phyloP scores from a whole-genome alignment of 2,113 vertebrate species.

The Callospermophilus lateralis region DNA sequence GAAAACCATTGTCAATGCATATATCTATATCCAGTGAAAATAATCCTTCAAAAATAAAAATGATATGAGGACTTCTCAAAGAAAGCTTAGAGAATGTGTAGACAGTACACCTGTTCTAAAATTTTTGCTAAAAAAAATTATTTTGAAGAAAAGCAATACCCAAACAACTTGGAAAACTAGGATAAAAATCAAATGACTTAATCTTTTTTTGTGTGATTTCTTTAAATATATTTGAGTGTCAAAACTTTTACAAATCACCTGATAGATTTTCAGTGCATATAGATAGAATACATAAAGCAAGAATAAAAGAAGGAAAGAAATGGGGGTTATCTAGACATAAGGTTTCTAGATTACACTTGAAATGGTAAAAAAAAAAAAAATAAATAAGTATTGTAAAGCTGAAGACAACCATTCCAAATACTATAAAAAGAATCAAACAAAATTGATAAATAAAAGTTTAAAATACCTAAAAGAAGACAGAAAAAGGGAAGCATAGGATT shows the following conservation, averaged over 20 bases:
- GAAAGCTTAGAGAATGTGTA: neutral
- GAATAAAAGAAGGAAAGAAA: neutral
- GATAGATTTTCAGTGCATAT: neutral
- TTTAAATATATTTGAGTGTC: neutral
- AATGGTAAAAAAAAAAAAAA: neutral
- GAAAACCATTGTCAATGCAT: neutral
- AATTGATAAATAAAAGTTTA: neutral
- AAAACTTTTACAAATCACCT: neutral
- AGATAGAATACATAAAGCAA: neutral
- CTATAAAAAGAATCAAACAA: neutral
- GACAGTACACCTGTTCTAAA: neutral
- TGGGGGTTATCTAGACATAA: neutral
- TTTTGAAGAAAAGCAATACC: neutral
- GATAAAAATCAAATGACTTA: neutral
- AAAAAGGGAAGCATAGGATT: neutral
- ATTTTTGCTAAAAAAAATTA: neutral
- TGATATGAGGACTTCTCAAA: neutral
- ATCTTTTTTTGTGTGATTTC: neutral
- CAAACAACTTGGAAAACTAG: neutral
- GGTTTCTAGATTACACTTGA: neutral
- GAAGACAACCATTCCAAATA: neutral
- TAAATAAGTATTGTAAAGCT: neutral
- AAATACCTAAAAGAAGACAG: neutral
- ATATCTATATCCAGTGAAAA: neutral
- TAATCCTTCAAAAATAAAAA: slow-evolving; percentile 1